Conservation (phyloP, 2,797 vertebrate genomes). For the Anisognathus igniventris region DNA sequence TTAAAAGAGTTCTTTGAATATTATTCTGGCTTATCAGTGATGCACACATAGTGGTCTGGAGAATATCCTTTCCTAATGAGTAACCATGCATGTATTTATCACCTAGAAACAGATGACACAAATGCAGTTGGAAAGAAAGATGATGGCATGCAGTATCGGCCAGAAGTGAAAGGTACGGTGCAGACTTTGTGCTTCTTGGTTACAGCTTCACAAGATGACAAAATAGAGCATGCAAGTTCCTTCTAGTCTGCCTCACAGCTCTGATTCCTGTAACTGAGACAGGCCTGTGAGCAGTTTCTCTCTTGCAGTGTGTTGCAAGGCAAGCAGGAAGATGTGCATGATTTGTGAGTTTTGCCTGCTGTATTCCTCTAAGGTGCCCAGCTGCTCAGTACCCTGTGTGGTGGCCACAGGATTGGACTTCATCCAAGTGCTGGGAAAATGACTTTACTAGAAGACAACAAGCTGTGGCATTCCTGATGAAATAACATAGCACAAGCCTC, state of each 20-base stretch:
- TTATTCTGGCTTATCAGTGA: neutral
- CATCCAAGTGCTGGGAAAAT: neutral
- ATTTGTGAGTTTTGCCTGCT: neutral
- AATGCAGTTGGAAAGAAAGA: conserved; percentile 85
- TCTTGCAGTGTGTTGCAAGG: neutral
- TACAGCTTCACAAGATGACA: neutral
- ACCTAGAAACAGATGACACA: conserved; percentile 81
- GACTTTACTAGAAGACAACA: neutral
- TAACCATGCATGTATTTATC: conserved; percentile 32
- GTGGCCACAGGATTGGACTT: neutral
- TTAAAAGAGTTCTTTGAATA: neutral
- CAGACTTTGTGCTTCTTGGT: neutral
- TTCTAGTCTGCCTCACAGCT: neutral
- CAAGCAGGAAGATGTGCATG: neutral
- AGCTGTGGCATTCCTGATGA: neutral
- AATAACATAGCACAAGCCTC: neutral
- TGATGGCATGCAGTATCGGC: conserved; percentile 84
- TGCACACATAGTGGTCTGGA: neutral
- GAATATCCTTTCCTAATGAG: neutral
- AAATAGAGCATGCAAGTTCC: neutral
- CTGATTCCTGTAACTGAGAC: neutral
- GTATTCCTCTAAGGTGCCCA: neutral
- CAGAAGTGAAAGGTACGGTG: conserved; percentile 83
- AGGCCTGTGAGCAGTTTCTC: neutral
- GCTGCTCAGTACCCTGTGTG: neutral